A percentile compares a stretch with the other conserved stretches of the same genome.
Evolutionary conservation across 2,797 vertebrate species (phyloP).

Genomic region (Carduelis carduelis): DNA sequence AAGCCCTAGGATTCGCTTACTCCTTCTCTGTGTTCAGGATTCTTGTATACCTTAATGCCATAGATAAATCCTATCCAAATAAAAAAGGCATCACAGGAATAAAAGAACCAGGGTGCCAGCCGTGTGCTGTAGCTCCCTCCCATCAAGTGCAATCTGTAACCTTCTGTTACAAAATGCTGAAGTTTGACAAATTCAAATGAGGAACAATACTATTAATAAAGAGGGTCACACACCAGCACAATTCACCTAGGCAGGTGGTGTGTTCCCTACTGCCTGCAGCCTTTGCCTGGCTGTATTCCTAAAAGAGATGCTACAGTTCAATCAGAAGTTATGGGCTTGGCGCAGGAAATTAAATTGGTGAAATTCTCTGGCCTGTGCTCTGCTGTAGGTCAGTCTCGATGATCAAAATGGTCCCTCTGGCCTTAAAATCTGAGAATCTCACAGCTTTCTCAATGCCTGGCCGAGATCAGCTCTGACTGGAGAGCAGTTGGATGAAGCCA

Average conservation of each 20-base stretch:
- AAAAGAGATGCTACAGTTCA: background rate
- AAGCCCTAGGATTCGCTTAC: background rate
- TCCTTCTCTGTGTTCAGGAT: background rate
- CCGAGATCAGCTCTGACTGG: background rate
- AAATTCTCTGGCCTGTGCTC: slow-evolving; percentile 39
- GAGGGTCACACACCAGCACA: slow-evolving; percentile 18
- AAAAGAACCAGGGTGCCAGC: background rate
- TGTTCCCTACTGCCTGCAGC: slow-evolving; percentile 16
- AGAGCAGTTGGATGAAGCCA: slow-evolving; percentile 17
- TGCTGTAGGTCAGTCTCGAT: slow-evolving; percentile 28
- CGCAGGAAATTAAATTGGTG: slow-evolving; percentile 30
- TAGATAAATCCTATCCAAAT: background rate
- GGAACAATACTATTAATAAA: slow-evolving; percentile 46
- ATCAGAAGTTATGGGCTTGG: slow-evolving; percentile 31
- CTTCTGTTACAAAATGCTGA: slow-evolving; percentile 49
- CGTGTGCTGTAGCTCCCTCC: background rate
- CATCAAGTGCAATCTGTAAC: slow-evolving; percentile 16
- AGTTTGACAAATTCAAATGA: slow-evolving; percentile 61
- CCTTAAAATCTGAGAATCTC: slow-evolving; percentile 40
- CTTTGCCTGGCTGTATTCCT: background rate
- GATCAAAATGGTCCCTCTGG: slow-evolving; percentile 59
- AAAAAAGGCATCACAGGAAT: background rate
- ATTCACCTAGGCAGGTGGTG: background rate
- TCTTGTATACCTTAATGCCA: background rate
- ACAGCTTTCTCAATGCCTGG: background rate